Evolutionary conservation across 2,113 vertebrate species (phyloP).

Genomic region (Hucho hucho): DNA sequence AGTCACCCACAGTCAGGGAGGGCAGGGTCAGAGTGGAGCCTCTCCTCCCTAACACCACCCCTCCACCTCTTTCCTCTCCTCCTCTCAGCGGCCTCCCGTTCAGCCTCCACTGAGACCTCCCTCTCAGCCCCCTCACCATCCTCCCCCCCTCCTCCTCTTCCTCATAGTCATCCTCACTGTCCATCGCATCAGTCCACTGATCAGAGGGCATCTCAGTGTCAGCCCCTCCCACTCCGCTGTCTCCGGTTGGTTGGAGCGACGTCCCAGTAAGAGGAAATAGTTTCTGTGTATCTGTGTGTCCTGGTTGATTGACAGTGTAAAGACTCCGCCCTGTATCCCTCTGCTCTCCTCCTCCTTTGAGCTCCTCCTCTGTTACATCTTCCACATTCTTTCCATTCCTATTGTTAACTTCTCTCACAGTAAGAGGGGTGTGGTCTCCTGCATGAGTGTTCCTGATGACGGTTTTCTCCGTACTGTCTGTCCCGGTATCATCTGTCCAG

Average conservation of each 20-base stretch:
- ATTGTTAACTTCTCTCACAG: neutral
- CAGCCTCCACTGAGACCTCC: conserved; percentile 54
- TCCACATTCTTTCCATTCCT: neutral
- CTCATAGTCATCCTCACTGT: conserved; percentile 8
- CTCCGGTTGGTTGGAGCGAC: neutral
- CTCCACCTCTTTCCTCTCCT: conserved; percentile 15
- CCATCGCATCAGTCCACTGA: conserved; percentile 6
- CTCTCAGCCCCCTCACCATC: neutral
- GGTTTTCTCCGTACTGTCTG: neutral
- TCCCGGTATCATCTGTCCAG: neutral
- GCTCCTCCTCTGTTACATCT: neutral
- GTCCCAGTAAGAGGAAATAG: conserved; percentile 11
- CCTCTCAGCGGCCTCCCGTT: conserved; percentile 32
- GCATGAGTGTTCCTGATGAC: neutral
- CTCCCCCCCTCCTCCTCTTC: conserved; percentile 33
- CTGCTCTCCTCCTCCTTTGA: neutral
- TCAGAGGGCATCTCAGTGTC: conserved; percentile 6
- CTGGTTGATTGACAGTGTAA: conserved; percentile 8
- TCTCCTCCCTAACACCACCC: neutral
- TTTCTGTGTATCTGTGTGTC: conserved; percentile 1
- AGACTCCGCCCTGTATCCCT: neutral
- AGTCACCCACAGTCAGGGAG: conserved; percentile 41
- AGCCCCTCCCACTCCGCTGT: neutral
- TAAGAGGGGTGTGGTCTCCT: neutral
- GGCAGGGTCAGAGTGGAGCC: conserved; percentile 47